A percentile compares a stretch with the other conserved stretches of the same genome.
phyloP scores from a whole-genome alignment of 2,888 invertebrate genomes.

The Amorpha juglandis region DNA sequence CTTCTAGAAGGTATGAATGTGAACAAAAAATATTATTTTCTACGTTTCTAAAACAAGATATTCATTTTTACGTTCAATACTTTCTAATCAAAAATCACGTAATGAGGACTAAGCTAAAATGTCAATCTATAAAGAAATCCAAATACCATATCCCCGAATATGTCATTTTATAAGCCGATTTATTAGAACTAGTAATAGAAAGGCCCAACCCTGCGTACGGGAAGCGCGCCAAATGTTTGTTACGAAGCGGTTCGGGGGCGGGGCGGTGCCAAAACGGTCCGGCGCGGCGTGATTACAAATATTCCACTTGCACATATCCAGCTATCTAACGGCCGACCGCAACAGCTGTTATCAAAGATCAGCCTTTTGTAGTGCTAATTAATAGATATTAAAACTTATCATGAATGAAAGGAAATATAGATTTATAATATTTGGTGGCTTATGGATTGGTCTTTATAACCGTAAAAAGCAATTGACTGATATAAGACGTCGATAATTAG shows the following conservation, averaged over 20 bases:
- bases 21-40: no score
- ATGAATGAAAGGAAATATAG: neutral
- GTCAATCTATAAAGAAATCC: no score
- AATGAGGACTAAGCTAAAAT: no score
- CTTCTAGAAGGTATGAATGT: no score
- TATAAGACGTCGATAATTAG: no score
- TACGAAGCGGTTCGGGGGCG: constrained; percentile 45
- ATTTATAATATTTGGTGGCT: neutral
- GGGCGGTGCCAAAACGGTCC: constrained; percentile 17
- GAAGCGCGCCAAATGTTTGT: constrained; percentile 74
- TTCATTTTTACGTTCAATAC: no score
- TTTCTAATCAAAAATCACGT: no score
- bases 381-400: neutral
- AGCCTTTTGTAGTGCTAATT: constrained; percentile 1
- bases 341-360: constrained; percentile 4
- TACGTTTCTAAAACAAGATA: no score
- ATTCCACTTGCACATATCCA: constrained; percentile 35
- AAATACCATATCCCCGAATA: neutral
- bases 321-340: neutral
- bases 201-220: constrained; percentile 54
- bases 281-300: constrained; percentile 68
- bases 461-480: neutral
- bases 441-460: neutral
- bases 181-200: neutral
- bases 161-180: neutral